Conservation (phyloP, 2,113 vertebrate species). For the Pteronura brasiliensis region DNA sequence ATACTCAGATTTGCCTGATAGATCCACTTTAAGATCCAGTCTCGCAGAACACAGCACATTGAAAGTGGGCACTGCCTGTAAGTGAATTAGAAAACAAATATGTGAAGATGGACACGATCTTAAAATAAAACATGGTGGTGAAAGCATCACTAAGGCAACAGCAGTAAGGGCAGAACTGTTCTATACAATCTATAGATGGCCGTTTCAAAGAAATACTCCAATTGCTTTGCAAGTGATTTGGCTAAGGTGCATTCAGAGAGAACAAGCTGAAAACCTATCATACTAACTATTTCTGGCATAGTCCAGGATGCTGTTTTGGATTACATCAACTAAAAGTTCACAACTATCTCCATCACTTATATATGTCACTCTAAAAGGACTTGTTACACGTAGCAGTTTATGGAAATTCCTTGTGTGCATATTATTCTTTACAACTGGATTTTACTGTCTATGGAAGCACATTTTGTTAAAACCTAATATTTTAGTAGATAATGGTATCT, state of each 20-base stretch:
- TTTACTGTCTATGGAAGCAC: background rate
- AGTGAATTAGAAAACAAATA: slow-evolving; percentile 33
- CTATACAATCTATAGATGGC: background rate
- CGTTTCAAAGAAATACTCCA: background rate
- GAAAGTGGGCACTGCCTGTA: background rate
- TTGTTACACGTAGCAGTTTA: background rate
- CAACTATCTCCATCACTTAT: background rate
- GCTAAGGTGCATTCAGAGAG: background rate
- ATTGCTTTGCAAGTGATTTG: slow-evolving; percentile 9
- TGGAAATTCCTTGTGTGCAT: background rate
- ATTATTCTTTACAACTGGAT: background rate
- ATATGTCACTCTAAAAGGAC: background rate
- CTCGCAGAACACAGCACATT: background rate
- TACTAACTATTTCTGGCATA: background rate
- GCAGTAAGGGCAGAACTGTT: background rate
- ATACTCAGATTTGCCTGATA: background rate
- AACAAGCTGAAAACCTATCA: background rate
- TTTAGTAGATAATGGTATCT: background rate
- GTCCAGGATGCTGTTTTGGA: background rate
- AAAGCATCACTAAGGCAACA: slow-evolving; percentile 64
- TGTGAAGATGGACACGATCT: slow-evolving; percentile 14
- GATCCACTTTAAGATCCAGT: background rate
- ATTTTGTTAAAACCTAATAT: background rate
- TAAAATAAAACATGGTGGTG: slow-evolving; percentile 49
- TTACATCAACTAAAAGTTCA: background rate